These are phyloP conservation scores for Drosophila tani DNA, from an alignment of 1,140 invertebrate species.

Conservation along the genomic window DNA sequence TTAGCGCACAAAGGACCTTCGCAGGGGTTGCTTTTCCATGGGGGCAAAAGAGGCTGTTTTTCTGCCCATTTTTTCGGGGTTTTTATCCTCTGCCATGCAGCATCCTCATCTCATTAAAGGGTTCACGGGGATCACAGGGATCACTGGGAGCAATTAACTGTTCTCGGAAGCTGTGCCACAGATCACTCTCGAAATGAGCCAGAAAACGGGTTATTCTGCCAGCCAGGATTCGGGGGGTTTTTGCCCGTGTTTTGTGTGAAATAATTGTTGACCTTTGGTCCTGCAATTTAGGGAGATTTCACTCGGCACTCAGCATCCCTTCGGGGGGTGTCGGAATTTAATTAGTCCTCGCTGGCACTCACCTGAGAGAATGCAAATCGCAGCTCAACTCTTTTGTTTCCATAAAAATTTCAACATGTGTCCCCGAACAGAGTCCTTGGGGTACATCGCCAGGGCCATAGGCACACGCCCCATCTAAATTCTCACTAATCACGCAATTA, in stretches of 20 bases:
- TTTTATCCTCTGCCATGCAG: background rate
- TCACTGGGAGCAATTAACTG: slow-evolving; percentile 20
- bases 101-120: slow-evolving; percentile 15
- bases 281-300: slow-evolving; percentile 26
- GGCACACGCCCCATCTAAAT: slow-evolving; percentile 54
- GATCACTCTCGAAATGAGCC: slow-evolving; percentile 20
- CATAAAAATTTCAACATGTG: slow-evolving; percentile 54
- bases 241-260: slow-evolving; percentile 8
- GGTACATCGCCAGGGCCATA: slow-evolving; percentile 26
- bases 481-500: slow-evolving; percentile 47
- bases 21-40: slow-evolving; percentile 48
- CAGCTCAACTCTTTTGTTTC: slow-evolving; percentile 31
- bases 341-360: slow-evolving; percentile 30
- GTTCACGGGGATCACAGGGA: slow-evolving; percentile 14
- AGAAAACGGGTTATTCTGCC: slow-evolving; percentile 59
- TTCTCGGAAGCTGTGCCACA: slow-evolving; percentile 51
- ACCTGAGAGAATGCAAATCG: slow-evolving; percentile 37
- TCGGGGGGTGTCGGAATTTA: slow-evolving; percentile 36
- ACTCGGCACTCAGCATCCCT: slow-evolving; percentile 32
- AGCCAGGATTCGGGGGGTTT: slow-evolving; percentile 24
- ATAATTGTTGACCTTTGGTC: slow-evolving; percentile 32
- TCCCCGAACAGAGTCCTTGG: slow-evolving; percentile 9
- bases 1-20: slow-evolving; percentile 52
- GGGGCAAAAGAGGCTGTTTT: slow-evolving; percentile 34
- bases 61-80: slow-evolving; percentile 23